phyloP scores from a whole-genome alignment of 2,113 vertebrate species.

The Oceanites oceanicus region DNA sequence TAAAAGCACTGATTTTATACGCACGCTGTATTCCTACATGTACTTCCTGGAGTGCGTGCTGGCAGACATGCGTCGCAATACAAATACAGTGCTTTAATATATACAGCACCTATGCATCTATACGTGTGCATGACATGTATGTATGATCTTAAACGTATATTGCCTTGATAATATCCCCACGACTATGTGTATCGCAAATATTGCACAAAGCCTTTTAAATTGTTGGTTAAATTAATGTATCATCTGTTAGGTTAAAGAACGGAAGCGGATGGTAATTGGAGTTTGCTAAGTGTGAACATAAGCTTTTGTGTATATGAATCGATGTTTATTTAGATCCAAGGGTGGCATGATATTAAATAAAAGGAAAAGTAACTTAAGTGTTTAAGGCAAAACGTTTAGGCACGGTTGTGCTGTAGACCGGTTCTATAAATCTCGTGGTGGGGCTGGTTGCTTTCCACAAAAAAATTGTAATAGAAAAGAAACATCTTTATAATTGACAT shows the following conservation, averaged over 20 bases:
- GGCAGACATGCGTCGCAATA: neutral
- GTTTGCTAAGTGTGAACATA: neutral
- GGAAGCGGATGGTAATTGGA: neutral
- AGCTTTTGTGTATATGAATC: conserved; percentile 1
- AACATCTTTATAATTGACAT: conserved; percentile 82
- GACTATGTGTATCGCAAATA: neutral
- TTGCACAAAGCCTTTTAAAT: neutral
- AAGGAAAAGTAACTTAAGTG: neutral
- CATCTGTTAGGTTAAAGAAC: neutral
- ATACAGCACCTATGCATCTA: neutral
- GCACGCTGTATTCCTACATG: neutral
- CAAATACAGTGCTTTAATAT: neutral
- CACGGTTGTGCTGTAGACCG: neutral
- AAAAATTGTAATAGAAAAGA: conserved; percentile 65
- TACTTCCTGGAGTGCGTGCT: neutral
- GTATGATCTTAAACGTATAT: neutral
- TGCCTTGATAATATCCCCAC: neutral
- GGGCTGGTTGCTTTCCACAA: neutral
- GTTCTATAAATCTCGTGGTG: neutral
- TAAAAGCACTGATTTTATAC: neutral
- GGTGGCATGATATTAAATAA: neutral
- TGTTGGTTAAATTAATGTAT: neutral
- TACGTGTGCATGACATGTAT: neutral
- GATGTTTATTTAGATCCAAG: neutral
- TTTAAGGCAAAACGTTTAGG: conserved; percentile 7